Evolutionary conservation across 2,797 vertebrate genomes (phyloP).

Genomic region (Argya squamiceps): DNA sequence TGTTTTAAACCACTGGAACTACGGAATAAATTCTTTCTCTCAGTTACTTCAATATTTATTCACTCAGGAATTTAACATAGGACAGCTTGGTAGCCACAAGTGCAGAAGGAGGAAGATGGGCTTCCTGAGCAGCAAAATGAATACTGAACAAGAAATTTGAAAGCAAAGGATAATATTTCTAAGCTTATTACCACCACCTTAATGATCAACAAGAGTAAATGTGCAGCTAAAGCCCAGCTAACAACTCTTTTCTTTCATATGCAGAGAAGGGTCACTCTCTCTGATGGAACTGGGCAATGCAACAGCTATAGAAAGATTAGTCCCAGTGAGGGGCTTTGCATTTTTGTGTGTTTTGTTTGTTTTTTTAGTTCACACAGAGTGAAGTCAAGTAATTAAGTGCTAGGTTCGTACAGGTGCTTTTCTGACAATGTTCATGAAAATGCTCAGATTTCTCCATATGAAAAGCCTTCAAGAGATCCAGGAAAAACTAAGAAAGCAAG

Average conservation of each 20-base stretch:
- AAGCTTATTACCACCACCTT: not conserved
- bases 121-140: not conserved
- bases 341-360: fast-evolving
- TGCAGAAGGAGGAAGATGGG: not conserved
- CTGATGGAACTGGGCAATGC: not conserved
- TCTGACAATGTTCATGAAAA: not conserved
- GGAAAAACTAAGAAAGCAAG: not conserved
- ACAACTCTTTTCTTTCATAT: not conserved
- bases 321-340: not conserved
- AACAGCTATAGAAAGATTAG: not conserved
- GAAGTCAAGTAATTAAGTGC: not conserved
- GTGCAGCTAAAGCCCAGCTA: not conserved
- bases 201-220: not conserved
- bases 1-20: not conserved
- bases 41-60: not conserved
- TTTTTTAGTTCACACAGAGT: not conserved
- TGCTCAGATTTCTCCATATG: not conserved
- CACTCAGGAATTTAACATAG: not conserved
- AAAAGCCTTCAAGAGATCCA: not conserved
- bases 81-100: not conserved
- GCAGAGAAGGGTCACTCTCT: not conserved
- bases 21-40: not conserved
- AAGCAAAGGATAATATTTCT: not conserved
- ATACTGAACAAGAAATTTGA: not conserved
- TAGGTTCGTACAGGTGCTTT: not conserved